Evolutionary conservation across 2,797 vertebrate genomes (phyloP).

Genomic region (Rhinoraja longicauda): DNA sequence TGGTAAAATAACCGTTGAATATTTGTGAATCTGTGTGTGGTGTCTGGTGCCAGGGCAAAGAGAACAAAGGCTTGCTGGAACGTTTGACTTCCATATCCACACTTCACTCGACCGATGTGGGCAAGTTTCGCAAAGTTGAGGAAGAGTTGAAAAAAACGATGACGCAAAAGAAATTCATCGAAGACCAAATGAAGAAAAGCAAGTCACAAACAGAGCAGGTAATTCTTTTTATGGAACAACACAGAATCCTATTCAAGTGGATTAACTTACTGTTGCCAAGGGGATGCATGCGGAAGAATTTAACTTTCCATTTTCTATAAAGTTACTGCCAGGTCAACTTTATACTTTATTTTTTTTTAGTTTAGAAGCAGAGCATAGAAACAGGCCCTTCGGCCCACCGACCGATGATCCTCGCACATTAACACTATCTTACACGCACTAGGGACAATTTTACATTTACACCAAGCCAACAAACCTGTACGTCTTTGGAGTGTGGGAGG

Average conservation of each 20-base stretch:
- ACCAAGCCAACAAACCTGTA: too few species aligned
- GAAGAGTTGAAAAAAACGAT: conserved; percentile 66
- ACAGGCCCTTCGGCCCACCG: too few species aligned
- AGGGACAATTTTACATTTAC: too few species aligned
- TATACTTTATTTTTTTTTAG: background rate
- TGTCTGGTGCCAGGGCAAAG: conserved; percentile 66
- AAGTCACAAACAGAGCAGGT: conserved; percentile 72
- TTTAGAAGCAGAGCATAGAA: too few species aligned
- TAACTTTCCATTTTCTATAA: background rate
- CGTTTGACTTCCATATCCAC: conserved; percentile 72
- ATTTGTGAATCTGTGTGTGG: background rate
- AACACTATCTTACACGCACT: too few species aligned
- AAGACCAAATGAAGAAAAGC: conserved; percentile 66
- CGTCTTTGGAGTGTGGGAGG: too few species aligned
- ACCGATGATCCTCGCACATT: too few species aligned
- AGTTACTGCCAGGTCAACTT: background rate
- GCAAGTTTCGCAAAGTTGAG: conserved; percentile 74
- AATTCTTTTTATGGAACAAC: background rate
- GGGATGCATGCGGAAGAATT: background rate
- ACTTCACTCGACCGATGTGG: conserved; percentile 60
- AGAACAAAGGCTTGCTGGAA: conserved; percentile 81
- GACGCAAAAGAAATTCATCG: conserved; percentile 57
- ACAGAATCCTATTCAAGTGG: background rate
- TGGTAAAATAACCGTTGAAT: background rate
- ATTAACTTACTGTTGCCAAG: background rate